Base-by-base conservation (phyloP, 2,888 invertebrate genomes). In the Andrena bucephala region DNA sequence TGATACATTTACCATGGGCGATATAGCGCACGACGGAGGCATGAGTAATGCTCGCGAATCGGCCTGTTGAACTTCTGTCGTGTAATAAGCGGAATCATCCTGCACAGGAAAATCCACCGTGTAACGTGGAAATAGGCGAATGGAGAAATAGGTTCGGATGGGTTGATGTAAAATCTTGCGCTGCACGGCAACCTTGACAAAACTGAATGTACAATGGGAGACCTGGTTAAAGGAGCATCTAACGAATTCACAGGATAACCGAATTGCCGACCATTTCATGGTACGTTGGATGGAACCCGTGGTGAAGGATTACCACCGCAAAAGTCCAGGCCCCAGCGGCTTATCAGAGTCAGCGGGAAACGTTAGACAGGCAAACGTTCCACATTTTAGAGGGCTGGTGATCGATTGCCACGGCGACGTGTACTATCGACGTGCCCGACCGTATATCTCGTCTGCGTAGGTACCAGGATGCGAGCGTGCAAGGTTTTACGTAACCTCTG, bases 401-500 rank as follows among this genome's bases (percentile, higher is more conserved):
- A 86, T 86, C 77, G 84, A 86, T 86, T 72, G 70, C 71, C 63
- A 75, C 72, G 65, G n/a, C 54, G 70, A 67, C 72, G 59, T 76
- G 13, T 52, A 66, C 77, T 86, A 86, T 86, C 84, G 82, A 77
- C 81, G 65, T 78, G 62, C 59, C 42, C 65, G 78, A 42, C 69
- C 83, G 72, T 83, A 85, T 62, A 87, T 86, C 84, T 81, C 60
- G 42, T 42, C 70, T 52, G 84, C 73, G 76, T 82, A 73, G 70
- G 65, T 76, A 76, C 57, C 81, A 78, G 81, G 79, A 86, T 77
- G 81, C 65, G 36, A 77, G 75, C 33, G 63, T 66, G 42, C 54
- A 77, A 42, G 74, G 73, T 78, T 81, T 87, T 87, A 83, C 87
- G 87, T 83, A 87, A 87, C 76, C 76, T 83, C 71, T 69, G 81